phyloP scores from a whole-genome alignment of 2,113 vertebrate species.

The Oxyruncus cristatus region DNA sequence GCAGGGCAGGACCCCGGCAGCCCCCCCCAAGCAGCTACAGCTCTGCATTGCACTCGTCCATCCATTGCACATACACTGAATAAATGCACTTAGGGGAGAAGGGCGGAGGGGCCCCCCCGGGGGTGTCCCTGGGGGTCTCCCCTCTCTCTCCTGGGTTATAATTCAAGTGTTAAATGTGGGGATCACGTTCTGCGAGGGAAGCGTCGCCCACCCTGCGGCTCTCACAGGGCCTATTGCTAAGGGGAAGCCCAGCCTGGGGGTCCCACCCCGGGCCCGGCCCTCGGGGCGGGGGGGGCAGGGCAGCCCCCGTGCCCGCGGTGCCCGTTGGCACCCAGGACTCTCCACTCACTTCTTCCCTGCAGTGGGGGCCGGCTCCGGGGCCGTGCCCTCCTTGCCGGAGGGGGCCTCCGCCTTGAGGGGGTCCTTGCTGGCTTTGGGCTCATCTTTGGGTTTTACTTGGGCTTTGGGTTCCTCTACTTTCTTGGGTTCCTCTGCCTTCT shows the following conservation, averaged over 20 bases:
- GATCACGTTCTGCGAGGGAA: conserved; percentile 80
- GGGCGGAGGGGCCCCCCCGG: background rate
- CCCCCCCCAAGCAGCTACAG: conserved; percentile 58
- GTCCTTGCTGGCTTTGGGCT: conserved; percentile 59
- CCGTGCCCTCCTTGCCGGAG: conserved; percentile 44
- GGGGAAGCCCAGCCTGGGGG: conserved; percentile 26
- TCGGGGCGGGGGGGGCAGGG: fast-evolving
- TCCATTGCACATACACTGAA: conserved; percentile 71
- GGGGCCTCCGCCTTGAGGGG: conserved; percentile 16
- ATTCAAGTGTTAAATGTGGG: conserved; percentile 78
- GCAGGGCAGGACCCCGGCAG: conserved; percentile 20
- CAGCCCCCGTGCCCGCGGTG: background rate
- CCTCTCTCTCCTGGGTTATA: conserved; percentile 67
- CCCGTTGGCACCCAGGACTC: background rate
- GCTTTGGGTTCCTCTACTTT: conserved; percentile 55
- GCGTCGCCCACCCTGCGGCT: conserved; percentile 63
- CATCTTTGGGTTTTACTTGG: conserved; percentile 66
- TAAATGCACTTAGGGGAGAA: conserved; percentile 88
- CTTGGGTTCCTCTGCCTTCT: fast-evolving
- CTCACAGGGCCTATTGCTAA: conserved; percentile 59
- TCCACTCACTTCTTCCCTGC: conserved; percentile 63
- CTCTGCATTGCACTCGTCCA: conserved; percentile 72
- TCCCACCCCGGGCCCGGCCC: background rate
- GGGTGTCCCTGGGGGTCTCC: conserved; percentile 39
- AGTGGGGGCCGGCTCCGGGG: conserved; percentile 11